phyloP scores from a whole-genome alignment of 2,888 invertebrate species.

The Drosophila paramelanica region DNA sequence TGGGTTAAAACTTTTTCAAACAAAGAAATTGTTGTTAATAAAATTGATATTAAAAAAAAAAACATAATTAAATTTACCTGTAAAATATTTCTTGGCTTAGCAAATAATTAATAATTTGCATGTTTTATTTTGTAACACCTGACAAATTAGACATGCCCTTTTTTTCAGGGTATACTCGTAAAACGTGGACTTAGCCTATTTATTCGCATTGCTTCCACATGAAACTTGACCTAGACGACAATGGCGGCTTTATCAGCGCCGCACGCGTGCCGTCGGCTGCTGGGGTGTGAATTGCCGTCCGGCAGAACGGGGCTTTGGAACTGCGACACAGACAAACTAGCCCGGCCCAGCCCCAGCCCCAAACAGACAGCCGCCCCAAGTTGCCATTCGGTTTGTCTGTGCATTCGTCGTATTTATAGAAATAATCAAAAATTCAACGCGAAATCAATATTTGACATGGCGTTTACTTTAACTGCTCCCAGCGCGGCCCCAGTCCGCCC shows the following conservation, averaged over 20 bases:
- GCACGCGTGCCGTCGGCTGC: constrained; percentile 60
- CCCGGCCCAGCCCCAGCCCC: constrained; percentile 12
- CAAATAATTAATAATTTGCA: too few relatives aligned
- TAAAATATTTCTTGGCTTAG: too few relatives aligned
- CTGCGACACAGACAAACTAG: constrained; percentile 1
- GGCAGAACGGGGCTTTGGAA: not conserved
- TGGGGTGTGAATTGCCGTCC: constrained; percentile 26
- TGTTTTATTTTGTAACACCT: too few relatives aligned
- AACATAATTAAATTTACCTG: too few relatives aligned
- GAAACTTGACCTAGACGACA: constrained; percentile 70
- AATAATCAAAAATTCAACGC: constrained; percentile 77
- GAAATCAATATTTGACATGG: constrained; percentile 74
- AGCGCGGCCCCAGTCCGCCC: not conserved
- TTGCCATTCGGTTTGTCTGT: not conserved
- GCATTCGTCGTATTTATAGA: constrained; percentile 64
- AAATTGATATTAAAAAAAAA: too few relatives aligned
- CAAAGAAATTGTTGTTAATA: too few relatives aligned
- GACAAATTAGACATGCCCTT: not conserved
- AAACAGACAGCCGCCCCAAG: not conserved
- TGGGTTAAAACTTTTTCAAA: too few relatives aligned
- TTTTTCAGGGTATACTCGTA: constrained; percentile 3
- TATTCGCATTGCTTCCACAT: constrained; percentile 2
- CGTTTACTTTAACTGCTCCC: constrained; percentile 52
- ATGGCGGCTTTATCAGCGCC: constrained; percentile 59
- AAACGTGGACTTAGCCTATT: constrained; percentile 7